Evolutionary conservation across 1,140 invertebrate genomes (phyloP).

Genomic region (Drosophila pseudoananassae): DNA sequence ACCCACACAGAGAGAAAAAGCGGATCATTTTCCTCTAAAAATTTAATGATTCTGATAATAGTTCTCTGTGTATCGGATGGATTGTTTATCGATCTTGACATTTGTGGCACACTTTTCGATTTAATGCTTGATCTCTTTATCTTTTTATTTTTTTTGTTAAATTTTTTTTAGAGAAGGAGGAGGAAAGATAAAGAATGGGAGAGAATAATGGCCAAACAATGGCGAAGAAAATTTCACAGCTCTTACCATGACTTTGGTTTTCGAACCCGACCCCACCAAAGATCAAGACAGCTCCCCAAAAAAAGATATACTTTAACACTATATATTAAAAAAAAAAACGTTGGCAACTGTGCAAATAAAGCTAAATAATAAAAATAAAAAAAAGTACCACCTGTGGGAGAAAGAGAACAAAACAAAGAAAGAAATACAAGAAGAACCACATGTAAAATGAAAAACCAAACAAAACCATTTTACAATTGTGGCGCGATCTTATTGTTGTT

Average conservation of each 20-base stretch:
- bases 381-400: slow-evolving; percentile 41
- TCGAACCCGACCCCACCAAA: slow-evolving; percentile 12
- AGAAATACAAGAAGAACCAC: slow-evolving; percentile 39
- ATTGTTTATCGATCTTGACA: slow-evolving; percentile 63
- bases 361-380: slow-evolving; percentile 23
- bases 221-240: slow-evolving; percentile 45
- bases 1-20: too few species aligned
- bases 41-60: too few species aligned
- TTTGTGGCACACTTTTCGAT: slow-evolving; percentile 64
- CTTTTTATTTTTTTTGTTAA: neutral
- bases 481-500: slow-evolving; percentile 36
- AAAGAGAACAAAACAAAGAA: slow-evolving; percentile 6
- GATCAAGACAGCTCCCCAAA: slow-evolving; percentile 31
- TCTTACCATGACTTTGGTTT: slow-evolving; percentile 49
- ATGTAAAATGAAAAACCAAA: slow-evolving; percentile 77
- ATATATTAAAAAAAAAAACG: slow-evolving; percentile 19
- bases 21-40: too few species aligned
- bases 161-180: slow-evolving; percentile 1
- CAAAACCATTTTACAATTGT: slow-evolving; percentile 71
- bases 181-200: neutral
- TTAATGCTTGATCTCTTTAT: slow-evolving; percentile 26
- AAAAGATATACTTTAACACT: slow-evolving; percentile 25
- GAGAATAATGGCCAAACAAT: slow-evolving; percentile 34
- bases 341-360: slow-evolving; percentile 67
- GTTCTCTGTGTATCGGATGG: too few species aligned